These are phyloP conservation scores for Nephila pilipes DNA, from an alignment of 1,140 invertebrate species.

Conservation along the genomic window DNA sequence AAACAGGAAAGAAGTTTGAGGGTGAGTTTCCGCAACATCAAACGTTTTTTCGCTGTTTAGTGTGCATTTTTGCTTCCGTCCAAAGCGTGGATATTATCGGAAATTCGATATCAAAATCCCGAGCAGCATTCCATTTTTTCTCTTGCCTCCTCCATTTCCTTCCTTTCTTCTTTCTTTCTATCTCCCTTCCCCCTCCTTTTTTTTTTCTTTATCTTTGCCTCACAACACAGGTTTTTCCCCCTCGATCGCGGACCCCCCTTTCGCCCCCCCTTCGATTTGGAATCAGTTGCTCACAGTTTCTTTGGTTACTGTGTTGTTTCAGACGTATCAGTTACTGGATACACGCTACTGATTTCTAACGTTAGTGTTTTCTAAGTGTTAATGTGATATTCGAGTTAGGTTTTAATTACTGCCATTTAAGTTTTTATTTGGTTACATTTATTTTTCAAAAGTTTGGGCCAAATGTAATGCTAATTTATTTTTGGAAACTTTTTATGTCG, in stretches of 20 bases:
- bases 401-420: background rate
- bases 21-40: constrained; percentile 65
- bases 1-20: constrained; percentile 61
- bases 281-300: constrained; percentile 35
- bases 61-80: constrained; percentile 67
- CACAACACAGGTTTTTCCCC: constrained; percentile 6
- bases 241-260: background rate
- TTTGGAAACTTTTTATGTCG: no score
- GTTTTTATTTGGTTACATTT: background rate
- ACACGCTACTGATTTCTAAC: background rate
- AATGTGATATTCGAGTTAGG: constrained; percentile 4
- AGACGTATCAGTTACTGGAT: background rate
- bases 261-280: background rate
- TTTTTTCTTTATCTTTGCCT: constrained; percentile 55
- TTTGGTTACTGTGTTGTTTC: background rate
- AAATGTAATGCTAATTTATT: no score
- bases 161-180: constrained; percentile 17
- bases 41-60: constrained; percentile 70
- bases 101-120: constrained; percentile 72
- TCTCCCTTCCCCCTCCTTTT: constrained; percentile 8
- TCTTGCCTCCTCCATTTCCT: background rate
- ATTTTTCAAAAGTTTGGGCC: background rate
- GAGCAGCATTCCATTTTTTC: constrained; percentile 60
- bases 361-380: background rate
- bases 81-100: constrained; percentile 69